A percentile compares a stretch with the other conserved stretches of the same genome.
Evolutionary conservation across 2,113 vertebrate species (phyloP).

Genomic region (Mormyrus iriodes): DNA sequence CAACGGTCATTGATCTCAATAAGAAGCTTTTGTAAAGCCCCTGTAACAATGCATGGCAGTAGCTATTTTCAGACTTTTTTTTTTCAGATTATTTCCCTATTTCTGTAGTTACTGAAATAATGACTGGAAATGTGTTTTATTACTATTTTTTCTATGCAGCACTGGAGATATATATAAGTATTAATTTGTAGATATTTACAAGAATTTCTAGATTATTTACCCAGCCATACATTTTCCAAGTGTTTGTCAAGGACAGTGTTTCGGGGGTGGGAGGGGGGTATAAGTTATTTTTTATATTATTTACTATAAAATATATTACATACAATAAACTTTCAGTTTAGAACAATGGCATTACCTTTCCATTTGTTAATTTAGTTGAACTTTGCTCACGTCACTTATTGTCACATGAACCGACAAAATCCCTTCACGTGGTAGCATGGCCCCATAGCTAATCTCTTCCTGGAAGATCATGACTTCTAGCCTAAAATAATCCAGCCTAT

Average conservation of each 20-base stretch:
- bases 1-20: constrained; percentile 55
- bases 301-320: not conserved
- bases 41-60: not conserved
- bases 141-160: not conserved
- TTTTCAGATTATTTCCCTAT: too few species aligned
- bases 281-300: not conserved
- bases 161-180: not conserved
- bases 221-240: not conserved
- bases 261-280: not conserved
- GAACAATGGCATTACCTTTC: not conserved
- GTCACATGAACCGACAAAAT: not conserved
- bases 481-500: too few species aligned
- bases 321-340: not conserved
- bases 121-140: not conserved
- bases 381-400: not conserved
- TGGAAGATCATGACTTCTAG: too few species aligned
- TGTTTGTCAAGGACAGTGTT: not conserved
- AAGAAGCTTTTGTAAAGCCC: constrained; percentile 28
- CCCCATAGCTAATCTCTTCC: too few species aligned
- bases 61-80: not conserved
- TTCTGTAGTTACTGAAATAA: not conserved
- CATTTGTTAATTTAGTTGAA: not conserved
- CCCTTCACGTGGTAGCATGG: too few species aligned
- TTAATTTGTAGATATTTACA: not conserved
- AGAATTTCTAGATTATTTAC: not conserved